Percentiles rank a stretch among this genome's conserved stretches.
phyloP scores from a whole-genome alignment of 2,797 vertebrate species.

The Dendrocincla fuliginosa region DNA sequence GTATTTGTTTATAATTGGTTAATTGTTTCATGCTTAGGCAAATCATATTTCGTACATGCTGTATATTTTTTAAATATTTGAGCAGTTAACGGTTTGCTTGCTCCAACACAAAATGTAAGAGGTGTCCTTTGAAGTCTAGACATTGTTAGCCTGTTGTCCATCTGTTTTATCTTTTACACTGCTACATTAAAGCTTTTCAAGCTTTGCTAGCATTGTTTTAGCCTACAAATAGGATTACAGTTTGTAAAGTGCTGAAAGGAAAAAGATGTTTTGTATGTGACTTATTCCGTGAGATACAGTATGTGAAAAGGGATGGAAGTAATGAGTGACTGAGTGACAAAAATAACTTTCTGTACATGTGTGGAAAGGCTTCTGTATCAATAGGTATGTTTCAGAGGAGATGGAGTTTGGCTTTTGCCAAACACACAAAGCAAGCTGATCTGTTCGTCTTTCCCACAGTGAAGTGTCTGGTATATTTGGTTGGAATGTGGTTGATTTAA shows the following conservation, averaged over 20 bases:
- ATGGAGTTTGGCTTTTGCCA: not conserved
- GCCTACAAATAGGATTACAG: not conserved
- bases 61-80: not conserved
- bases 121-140: not conserved
- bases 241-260: not conserved
- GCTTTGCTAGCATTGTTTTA: not conserved
- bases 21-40: not conserved
- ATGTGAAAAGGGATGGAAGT: not conserved
- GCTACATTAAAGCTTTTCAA: not conserved
- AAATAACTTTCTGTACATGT: not conserved
- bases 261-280: not conserved
- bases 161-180: not conserved
- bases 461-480: not conserved
- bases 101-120: not conserved
- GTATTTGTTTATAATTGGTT: not conserved
- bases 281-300: not conserved
- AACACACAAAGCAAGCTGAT: not conserved
- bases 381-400: not conserved
- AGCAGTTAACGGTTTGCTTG: not conserved
- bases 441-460: not conserved
- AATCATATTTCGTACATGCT: not conserved
- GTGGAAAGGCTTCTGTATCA: not conserved
- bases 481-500: not conserved
- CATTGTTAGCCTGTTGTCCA: not conserved
- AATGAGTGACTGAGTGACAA: not conserved